phyloP scores from a whole-genome alignment of 2,797 vertebrate species.

The Onychomys leucogaster region DNA sequence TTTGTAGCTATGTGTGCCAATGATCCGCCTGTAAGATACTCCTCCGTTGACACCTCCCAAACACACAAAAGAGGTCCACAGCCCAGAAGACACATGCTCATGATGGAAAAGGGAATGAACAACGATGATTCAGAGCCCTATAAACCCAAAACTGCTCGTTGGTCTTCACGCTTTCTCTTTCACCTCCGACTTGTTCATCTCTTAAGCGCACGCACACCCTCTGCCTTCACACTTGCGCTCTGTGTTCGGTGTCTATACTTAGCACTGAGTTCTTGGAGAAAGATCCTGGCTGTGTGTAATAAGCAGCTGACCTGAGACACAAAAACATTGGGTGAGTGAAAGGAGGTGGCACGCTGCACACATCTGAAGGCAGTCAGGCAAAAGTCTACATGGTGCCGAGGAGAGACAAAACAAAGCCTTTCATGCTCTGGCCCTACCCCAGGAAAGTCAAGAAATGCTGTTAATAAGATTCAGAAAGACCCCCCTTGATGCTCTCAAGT shows the following conservation, averaged over 20 bases:
- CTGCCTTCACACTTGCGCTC: constrained; percentile 59
- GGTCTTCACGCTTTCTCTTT: background rate
- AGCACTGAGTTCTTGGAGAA: constrained; percentile 53
- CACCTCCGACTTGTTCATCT: constrained; percentile 35
- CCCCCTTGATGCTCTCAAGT: background rate
- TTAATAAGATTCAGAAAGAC: background rate
- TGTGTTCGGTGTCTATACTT: constrained; percentile 58
- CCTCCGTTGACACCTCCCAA: background rate
- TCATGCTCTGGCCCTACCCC: background rate
- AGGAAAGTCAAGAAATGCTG: constrained; percentile 7
- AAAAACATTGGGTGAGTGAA: constrained; percentile 35
- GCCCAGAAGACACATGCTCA: background rate
- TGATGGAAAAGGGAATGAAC: background rate
- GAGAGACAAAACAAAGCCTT: background rate
- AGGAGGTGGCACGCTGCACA: background rate
- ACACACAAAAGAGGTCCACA: fast-evolving
- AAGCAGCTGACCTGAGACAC: constrained; percentile 64
- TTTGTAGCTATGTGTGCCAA: background rate
- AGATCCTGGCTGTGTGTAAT: constrained; percentile 55
- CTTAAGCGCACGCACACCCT: background rate
- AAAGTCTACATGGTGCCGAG: background rate
- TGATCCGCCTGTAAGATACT: background rate
- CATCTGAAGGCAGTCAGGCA: background rate
- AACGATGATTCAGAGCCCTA: background rate
- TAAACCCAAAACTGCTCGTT: background rate